Conservation (phyloP, 2,113 vertebrate genomes). For the Neofelis nebulosa region DNA sequence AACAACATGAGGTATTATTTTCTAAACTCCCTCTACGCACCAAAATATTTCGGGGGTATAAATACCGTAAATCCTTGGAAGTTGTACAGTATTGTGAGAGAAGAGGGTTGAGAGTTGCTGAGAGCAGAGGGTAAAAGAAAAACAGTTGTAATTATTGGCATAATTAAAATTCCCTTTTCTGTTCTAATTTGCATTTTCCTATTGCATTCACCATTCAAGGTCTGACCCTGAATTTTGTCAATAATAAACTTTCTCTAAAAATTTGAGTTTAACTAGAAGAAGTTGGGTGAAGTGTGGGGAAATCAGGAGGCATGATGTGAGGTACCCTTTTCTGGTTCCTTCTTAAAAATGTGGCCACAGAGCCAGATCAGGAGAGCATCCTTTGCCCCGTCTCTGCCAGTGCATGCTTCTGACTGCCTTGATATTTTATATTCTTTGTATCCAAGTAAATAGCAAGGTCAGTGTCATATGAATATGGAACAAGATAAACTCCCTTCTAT, state of each 20-base stretch:
- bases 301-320: not conserved
- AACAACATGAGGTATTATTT: not conserved
- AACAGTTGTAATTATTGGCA: not conserved
- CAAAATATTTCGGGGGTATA: not conserved
- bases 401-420: not conserved
- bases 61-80: not conserved
- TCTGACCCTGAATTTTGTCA: not conserved
- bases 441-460: not conserved
- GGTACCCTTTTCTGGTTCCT: not conserved
- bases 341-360: not conserved
- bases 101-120: not conserved
- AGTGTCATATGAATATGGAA: not conserved
- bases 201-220: not conserved
- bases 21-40: not conserved
- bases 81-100: not conserved
- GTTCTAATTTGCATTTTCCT: not conserved
- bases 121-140: not conserved
- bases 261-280: constrained; percentile 19
- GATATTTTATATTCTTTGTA: not conserved
- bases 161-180: not conserved
- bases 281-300: not conserved
- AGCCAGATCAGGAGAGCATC: not conserved
- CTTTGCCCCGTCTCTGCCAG: accelerated
- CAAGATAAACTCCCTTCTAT: not conserved
- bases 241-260: constrained; percentile 13